Conservation (phyloP, 2,888 invertebrate species). For the Melikaiella ostensackeni region DNA sequence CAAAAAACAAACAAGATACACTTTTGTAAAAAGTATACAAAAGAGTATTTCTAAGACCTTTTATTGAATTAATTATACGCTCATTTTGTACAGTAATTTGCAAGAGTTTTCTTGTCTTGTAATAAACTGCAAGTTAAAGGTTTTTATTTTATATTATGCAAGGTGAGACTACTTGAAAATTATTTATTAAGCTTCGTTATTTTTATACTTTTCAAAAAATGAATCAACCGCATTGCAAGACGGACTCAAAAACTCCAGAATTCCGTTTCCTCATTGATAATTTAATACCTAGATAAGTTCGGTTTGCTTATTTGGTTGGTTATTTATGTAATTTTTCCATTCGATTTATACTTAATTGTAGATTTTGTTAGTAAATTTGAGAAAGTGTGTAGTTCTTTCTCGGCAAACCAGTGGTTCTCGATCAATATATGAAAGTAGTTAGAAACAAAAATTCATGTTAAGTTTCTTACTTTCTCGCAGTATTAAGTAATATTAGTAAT, state of each 20-base stretch:
- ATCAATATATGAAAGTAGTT: background rate
- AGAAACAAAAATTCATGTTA: conserved; percentile 13
- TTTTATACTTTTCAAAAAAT: conserved; percentile 19
- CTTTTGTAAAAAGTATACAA: conserved; percentile 3
- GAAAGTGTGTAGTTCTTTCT: conserved; percentile 6
- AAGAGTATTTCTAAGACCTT: conserved; percentile 7
- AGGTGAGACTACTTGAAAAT: conserved; percentile 29
- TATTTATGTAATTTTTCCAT: background rate
- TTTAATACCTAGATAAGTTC: background rate
- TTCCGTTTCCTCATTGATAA: conserved; percentile 9
- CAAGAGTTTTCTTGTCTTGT: conserved; percentile 10
- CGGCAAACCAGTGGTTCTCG: background rate
- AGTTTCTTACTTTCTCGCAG: conserved; percentile 37
- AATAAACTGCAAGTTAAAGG: conserved; percentile 5
- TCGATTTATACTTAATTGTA: conserved; percentile 9
- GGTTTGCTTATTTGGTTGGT: background rate
- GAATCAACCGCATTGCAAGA: conserved; percentile 24
- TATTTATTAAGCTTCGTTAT: conserved; percentile 27
- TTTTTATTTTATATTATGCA: conserved; percentile 32
- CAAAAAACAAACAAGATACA: background rate
- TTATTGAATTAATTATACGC: conserved; percentile 2
- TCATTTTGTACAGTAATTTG: conserved; percentile 24
- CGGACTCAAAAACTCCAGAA: background rate
- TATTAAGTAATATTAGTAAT: conserved; percentile 37
- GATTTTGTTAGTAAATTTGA: background rate